phyloP scores from a whole-genome alignment of 2,888 invertebrate genomes.

The Geotrupes spiniger region DNA sequence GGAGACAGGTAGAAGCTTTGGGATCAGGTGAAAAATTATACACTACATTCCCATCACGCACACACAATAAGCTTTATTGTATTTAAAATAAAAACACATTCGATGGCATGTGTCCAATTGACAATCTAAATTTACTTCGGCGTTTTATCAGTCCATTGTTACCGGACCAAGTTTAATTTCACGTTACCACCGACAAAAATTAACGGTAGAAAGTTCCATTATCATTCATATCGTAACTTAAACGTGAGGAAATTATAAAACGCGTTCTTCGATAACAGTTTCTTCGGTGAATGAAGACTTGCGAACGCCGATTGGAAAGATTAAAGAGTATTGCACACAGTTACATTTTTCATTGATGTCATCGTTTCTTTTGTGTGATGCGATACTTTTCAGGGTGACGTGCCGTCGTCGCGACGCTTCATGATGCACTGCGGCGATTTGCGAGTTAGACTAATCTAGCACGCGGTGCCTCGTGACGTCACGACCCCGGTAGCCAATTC shows the following conservation, averaged over 20 bases:
- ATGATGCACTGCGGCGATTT: slow-evolving; percentile 20
- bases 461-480: slow-evolving; percentile 27
- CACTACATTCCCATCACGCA: slow-evolving; percentile 16
- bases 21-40: not conserved
- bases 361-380: too few species aligned
- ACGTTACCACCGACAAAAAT: slow-evolving; percentile 11
- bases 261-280: not conserved
- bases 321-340: not conserved
- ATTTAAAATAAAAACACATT: slow-evolving; percentile 11
- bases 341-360: too few species aligned
- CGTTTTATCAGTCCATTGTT: slow-evolving; percentile 8
- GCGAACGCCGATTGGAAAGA: not conserved
- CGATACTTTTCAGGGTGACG: not conserved
- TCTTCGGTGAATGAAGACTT: not conserved
- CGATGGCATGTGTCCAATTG: slow-evolving; percentile 16
- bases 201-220: slow-evolving; percentile 5
- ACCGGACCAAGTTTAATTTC: slow-evolving; percentile 4
- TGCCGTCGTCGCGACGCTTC: slow-evolving; percentile 8
- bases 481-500: slow-evolving; percentile 15
- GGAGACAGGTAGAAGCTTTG: not conserved
- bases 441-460: slow-evolving; percentile 16
- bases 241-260: not conserved
- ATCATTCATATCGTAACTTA: too few species aligned
- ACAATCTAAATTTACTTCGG: slow-evolving; percentile 13
- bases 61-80: slow-evolving; percentile 12